These are phyloP conservation scores for Disparrhopalites patrizii DNA, from an alignment of 2,888 invertebrate species.

Conservation along the genomic window DNA sequence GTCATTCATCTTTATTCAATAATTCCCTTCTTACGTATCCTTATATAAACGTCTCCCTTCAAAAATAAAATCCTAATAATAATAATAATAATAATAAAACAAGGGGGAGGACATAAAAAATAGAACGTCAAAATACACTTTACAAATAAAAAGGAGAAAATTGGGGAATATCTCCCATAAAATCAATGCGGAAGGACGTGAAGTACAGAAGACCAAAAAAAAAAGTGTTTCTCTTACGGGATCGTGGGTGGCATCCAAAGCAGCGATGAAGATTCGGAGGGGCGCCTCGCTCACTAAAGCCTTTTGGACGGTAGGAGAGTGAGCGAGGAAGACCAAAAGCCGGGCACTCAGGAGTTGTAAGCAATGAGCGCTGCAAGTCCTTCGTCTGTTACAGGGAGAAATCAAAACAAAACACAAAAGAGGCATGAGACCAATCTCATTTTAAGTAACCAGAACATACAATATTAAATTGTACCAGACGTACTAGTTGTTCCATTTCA, in stretches of 20 bases:
- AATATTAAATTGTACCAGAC: no score
- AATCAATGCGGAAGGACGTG: no score
- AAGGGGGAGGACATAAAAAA: no score
- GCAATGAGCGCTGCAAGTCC: constrained; percentile 61
- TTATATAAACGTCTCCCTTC: no score
- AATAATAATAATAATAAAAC: no score
- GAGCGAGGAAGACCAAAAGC: constrained; percentile 59
- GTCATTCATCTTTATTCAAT: no score
- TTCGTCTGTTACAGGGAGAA: constrained; percentile 54
- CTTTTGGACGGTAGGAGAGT: constrained; percentile 57
- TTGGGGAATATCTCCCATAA: background rate
- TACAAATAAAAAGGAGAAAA: background rate
- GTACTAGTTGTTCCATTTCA: no score
- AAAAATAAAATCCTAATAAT: no score
- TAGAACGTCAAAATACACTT: no score
- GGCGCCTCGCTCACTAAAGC: constrained; percentile 58
- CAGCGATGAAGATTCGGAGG: constrained; percentile 58
- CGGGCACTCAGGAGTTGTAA: constrained; percentile 60
- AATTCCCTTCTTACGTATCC: no score
- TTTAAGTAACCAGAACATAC: background rate
- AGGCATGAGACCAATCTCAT: background rate
- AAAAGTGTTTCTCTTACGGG: constrained; percentile 60
- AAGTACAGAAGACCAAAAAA: no score
- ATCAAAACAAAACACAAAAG: constrained; percentile 12
- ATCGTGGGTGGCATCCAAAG: constrained; percentile 62